A percentile compares a stretch with the other conserved stretches of the same genome.
Evolutionary conservation across 2,888 invertebrate genomes (phyloP).

Genomic region (Portevinia maculata): DNA sequence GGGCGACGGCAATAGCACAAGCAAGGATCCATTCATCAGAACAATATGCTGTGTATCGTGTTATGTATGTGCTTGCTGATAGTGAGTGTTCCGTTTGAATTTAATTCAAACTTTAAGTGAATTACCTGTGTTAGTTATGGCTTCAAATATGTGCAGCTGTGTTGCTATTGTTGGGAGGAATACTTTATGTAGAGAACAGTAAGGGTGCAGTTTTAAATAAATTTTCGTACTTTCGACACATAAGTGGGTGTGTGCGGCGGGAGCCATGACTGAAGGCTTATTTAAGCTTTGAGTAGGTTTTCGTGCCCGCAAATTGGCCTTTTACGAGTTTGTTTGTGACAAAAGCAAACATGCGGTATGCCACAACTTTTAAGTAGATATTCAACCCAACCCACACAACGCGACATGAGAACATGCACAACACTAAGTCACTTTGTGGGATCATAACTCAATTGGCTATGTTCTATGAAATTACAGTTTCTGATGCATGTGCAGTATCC

Average conservation of each 20-base stretch:
- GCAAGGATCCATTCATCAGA: conserved; percentile 48
- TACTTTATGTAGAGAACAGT: conserved; percentile 6
- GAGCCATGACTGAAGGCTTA: conserved; percentile 49
- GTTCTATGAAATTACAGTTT: conserved; percentile 65
- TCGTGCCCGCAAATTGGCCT: conserved; percentile 68
- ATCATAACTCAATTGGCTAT: conserved; percentile 71
- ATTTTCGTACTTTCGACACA: conserved; percentile 27
- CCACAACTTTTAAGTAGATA: conserved; percentile 63
- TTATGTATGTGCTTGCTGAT: conserved; percentile 4
- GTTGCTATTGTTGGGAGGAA: conserved; percentile 12
- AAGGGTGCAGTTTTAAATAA: conserved; percentile 70
- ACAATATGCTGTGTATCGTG: conserved; percentile 25
- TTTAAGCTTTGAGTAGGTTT: conserved; percentile 54
- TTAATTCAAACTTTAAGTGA: conserved; percentile 73
- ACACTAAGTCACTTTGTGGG: conserved; percentile 63
- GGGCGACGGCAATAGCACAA: not conserved
- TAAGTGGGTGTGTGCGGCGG: conserved; percentile 17
- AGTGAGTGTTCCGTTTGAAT: conserved; percentile 58
- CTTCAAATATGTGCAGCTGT: conserved; percentile 37
- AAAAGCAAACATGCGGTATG: conserved; percentile 39
- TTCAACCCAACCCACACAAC: not conserved
- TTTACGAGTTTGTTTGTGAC: conserved; percentile 66
- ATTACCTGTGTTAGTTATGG: conserved; percentile 69
- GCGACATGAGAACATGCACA: not conserved
- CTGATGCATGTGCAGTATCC: conserved; percentile 47